Percentiles rank a stretch among this genome's conserved stretches.
phyloP scores from a whole-genome alignment of 2,888 invertebrate species.

The Tetranychus piercei region DNA sequence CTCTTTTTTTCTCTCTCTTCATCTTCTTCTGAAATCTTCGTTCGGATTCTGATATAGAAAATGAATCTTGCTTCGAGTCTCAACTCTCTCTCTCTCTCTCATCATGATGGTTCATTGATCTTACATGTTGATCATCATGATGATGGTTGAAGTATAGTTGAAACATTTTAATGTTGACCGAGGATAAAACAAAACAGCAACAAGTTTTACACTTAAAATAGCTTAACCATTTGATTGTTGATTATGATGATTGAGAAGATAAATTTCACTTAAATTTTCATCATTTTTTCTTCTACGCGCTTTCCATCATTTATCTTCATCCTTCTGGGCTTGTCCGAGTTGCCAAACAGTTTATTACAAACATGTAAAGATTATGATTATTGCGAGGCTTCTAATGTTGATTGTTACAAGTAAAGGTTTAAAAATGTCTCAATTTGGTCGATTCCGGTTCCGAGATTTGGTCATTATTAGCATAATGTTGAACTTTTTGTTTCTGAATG shows the following conservation, averaged over 20 bases:
- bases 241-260: neutral
- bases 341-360: neutral
- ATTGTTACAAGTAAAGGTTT: neutral
- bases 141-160: neutral
- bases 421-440: neutral
- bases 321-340: neutral
- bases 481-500: neutral
- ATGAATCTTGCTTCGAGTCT: neutral
- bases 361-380: neutral
- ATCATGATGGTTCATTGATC: neutral
- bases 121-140: neutral
- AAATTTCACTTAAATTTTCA: neutral
- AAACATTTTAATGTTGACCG: neutral
- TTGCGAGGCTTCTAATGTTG: neutral
- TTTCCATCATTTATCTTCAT: neutral
- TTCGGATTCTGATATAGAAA: neutral
- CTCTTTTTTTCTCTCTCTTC: neutral
- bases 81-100: neutral
- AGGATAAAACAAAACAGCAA: neutral
- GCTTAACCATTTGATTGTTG: neutral
- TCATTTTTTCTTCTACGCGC: neutral
- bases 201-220: neutral
- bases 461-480: neutral
- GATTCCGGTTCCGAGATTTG: neutral
- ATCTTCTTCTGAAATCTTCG: neutral